These are phyloP conservation scores for Ophioninae sp. DNA, from an alignment of 2,888 invertebrate genomes.

Conservation along the genomic window DNA sequence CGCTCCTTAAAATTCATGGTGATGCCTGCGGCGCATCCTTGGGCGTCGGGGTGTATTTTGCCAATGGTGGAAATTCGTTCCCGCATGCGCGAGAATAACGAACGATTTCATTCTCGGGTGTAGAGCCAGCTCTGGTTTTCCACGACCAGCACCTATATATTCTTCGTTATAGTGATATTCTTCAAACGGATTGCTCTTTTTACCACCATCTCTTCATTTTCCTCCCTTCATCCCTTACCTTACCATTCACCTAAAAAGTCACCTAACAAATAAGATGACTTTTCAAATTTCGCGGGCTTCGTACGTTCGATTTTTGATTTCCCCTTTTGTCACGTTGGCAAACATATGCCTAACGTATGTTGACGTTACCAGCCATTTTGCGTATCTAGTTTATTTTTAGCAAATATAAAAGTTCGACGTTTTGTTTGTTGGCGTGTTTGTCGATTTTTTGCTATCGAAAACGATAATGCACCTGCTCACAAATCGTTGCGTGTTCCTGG, in stretches of 20 bases:
- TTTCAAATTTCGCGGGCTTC: too few species aligned
- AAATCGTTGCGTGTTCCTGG: too few species aligned
- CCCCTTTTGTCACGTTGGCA: too few species aligned
- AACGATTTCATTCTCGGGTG: constrained; percentile 74
- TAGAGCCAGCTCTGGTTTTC: constrained; percentile 39
- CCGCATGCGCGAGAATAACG: constrained; percentile 79
- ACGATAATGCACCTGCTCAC: too few species aligned
- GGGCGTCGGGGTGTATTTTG: constrained; percentile 29
- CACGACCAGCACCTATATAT: neutral
- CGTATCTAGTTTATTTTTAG: too few species aligned
- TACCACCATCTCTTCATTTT: neutral
- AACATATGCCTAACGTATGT: too few species aligned
- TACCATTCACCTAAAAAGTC: neutral
- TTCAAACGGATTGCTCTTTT: neutral
- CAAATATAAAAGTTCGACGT: too few species aligned
- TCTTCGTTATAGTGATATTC: neutral
- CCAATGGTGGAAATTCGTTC: constrained; percentile 49
- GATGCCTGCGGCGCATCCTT: constrained; percentile 54
- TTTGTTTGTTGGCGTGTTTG: too few species aligned
- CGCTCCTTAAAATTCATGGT: constrained; percentile 6
- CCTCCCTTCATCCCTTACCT: neutral
- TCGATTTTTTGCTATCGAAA: too few species aligned
- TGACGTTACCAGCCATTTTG: too few species aligned
- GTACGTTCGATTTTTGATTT: too few species aligned
- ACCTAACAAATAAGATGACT: too few species aligned